phyloP scores from a whole-genome alignment of 1,140 invertebrate species.

The Phthorimaea operculella region DNA sequence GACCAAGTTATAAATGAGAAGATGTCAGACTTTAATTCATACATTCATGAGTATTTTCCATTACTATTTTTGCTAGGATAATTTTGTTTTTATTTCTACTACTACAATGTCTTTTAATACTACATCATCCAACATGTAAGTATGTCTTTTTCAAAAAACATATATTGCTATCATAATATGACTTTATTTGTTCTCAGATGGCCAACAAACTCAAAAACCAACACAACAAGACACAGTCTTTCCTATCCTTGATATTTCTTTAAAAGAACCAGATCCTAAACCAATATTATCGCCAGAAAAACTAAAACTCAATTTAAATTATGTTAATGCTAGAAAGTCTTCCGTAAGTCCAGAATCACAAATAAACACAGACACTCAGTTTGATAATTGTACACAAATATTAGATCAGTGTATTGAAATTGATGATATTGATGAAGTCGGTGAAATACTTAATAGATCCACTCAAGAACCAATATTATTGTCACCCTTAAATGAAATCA shows the following conservation, averaged over 20 bases:
- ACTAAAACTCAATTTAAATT: not conserved
- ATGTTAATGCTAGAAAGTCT: not conserved
- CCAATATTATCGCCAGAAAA: not conserved
- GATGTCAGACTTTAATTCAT: too few relatives aligned
- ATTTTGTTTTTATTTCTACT: too few relatives aligned
- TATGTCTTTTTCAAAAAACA: too few relatives aligned
- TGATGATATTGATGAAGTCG: conserved; percentile 13
- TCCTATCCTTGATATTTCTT: not conserved
- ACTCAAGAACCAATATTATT: too few relatives aligned
- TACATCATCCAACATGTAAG: too few relatives aligned
- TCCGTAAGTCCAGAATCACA: not conserved
- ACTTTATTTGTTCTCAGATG: not conserved
- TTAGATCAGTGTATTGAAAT: conserved; percentile 14
- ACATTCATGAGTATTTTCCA: too few relatives aligned
- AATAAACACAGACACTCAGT: conserved; percentile 3
- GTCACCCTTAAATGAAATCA: too few relatives aligned
- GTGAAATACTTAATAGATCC: not conserved
- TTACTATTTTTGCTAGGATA: too few relatives aligned
- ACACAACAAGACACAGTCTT: not conserved
- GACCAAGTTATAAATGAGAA: too few relatives aligned
- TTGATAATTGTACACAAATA: conserved; percentile 10
- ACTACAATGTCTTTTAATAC: too few relatives aligned
- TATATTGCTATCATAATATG: too few relatives aligned
- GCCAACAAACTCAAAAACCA: not conserved
- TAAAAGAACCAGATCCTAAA: not conserved